Evolutionary conservation across 2,113 vertebrate genomes (phyloP).

Genomic region (Noturus placidus): DNA sequence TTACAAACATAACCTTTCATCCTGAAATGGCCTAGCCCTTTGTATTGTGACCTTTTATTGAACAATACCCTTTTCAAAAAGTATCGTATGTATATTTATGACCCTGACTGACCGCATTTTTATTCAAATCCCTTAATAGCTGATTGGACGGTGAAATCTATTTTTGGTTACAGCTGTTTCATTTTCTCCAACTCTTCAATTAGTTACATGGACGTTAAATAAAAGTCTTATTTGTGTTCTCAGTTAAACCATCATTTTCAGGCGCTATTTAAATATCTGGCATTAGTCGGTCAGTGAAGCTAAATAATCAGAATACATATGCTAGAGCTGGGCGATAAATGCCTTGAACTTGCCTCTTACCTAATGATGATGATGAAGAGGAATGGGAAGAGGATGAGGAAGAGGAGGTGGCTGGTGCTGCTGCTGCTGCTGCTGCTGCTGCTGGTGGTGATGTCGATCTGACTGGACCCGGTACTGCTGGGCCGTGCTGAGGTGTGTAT

Average conservation of each 20-base stretch:
- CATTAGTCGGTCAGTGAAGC: background rate
- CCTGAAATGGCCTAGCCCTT: background rate
- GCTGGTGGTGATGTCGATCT: constrained; percentile 37
- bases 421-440: background rate
- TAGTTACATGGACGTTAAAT: background rate
- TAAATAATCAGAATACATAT: no score
- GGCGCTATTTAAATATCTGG: background rate
- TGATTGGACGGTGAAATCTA: background rate
- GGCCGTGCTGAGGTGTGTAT: constrained; percentile 61
- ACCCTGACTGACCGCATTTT: background rate
- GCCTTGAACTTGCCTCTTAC: constrained; percentile 51
- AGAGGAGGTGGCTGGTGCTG: background rate
- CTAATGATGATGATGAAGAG: constrained; percentile 53
- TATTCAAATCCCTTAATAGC: background rate
- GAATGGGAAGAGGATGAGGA: background rate
- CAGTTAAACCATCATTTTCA: background rate
- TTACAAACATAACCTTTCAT: background rate
- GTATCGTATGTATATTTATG: background rate
- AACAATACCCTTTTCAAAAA: background rate
- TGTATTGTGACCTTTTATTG: background rate
- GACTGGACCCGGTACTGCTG: constrained; percentile 65
- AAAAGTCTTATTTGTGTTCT: background rate
- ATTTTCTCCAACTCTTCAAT: background rate
- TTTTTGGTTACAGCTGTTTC: background rate
- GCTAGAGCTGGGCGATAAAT: no score